Evolutionary conservation across 2,113 vertebrate species (phyloP), one percentile per base, ranked within the genome.

Genomic region (Entelurus aequoreus): DNA sequence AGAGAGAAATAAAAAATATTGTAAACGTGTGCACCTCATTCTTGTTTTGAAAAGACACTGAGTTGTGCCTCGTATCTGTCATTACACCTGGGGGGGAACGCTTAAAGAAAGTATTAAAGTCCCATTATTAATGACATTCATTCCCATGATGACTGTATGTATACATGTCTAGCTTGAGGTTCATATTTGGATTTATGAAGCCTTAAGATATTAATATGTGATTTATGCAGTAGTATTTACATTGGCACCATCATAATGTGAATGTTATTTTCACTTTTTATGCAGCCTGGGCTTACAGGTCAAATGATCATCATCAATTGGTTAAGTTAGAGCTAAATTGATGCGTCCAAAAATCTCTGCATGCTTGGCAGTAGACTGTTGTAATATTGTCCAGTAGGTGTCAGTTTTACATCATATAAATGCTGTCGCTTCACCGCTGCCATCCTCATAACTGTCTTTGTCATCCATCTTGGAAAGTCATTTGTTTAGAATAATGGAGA

Each of bases 381-480:
- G 28, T 54, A 36, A 46, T 47, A 53, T 69, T 13, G 68, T 78
- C 85, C 87, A 84, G 71, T 68, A 87, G 89, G 78, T 85, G 89
- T 88, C 89, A 81, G 67, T 81, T 84, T 79, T 65, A 74, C 62
- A 15, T 60, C 66, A 59, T 9, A 5, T 40, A 56, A 62, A 69
- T 47, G 35, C 4, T 47, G 6, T n/a, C 54, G 65, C 44, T 8
- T 61, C 54, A 66, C 48, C 16, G 69, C 71, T 74, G 72, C 63
- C 84, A 74, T 84, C 78, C 80, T 75, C 58, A 65, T 5, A 48
- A 49, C 63, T 55, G 48, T 71, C 59, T 78, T 63, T 80, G 78
- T 87, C 80, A 62, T 89, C 80, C 78, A 83, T 80, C 78, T 84
- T 80, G 78, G 85, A 68, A 8, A 40, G 48, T 82, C 66, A 66